Evolutionary conservation across 2,888 invertebrate genomes (phyloP), one percentile per base, ranked within the genome.

Genomic region (Nemotelus pantherinus): DNA sequence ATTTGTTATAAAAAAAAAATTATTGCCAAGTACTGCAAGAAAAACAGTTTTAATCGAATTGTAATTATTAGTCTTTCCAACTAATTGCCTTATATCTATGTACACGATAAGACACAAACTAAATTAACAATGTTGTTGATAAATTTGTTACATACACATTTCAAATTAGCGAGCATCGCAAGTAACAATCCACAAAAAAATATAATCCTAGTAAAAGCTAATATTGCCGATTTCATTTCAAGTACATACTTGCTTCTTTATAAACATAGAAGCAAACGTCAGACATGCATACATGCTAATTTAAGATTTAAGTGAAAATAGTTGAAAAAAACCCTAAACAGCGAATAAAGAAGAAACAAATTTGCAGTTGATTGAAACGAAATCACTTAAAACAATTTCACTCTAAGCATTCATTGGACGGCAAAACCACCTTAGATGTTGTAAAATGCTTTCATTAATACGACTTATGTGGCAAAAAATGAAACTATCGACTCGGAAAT

Each of bases 381-480:
- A 25, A 25, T 25, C 25, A 25, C 25, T 25, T 25, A 25, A 25
- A 25, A 25, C 25, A 25, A 25, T 25, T 25, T 39, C 70, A 70
- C 70, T 70, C 55, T 70, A 67, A 57, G 50, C 60, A 75, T 83
- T 83, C 83, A 83, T 83, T 83, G 86, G 85, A 85, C 86, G 86
- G 84, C 83, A 83, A 82, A 84, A 86, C 85, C 86, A 86, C 85
- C 86, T 85, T 86, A 84, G 84, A 86, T 86, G 86, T 86, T 86
- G 85, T 86, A 63, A 79, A 75, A 63, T 48, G 74, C 77, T 77
- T 76, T 76, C 68, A 76, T 53, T 77, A 57, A 63, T 55, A 77
- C 63, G 5, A 25, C 25, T 58, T 60, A 41, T 43, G 74, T 72
- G 58, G 45, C 25, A 72, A 57, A 25, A 6, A 58, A 63, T 43